phyloP scores from a whole-genome alignment of 2,113 vertebrate species.

The Tachycineta bicolor region DNA sequence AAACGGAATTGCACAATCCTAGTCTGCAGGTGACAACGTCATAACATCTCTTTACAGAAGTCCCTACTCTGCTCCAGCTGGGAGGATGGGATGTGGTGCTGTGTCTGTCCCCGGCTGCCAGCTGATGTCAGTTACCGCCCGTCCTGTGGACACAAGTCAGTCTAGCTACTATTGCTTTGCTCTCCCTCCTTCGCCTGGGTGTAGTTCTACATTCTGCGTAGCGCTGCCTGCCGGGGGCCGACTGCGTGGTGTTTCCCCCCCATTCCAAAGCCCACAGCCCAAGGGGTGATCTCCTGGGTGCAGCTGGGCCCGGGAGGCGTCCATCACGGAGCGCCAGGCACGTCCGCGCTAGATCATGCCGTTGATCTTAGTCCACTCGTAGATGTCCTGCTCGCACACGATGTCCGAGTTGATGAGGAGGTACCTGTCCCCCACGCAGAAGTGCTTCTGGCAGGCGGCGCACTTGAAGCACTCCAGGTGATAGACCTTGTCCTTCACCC shows the following conservation, averaged over 20 bases:
- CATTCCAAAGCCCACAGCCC: slow-evolving; percentile 18
- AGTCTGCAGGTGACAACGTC: slow-evolving; percentile 41
- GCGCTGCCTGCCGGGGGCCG: slow-evolving; percentile 25
- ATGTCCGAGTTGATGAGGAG: slow-evolving; percentile 99
- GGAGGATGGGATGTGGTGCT: not conserved
- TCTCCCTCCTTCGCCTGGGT: not conserved
- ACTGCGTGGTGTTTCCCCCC: not conserved
- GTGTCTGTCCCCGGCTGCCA: not conserved
- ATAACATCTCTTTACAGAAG: slow-evolving; percentile 4
- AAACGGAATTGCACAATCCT: slow-evolving; percentile 57
- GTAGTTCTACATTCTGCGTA: slow-evolving; percentile 20
- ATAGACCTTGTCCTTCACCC: slow-evolving; percentile 98
- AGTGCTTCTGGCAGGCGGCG: slow-evolving; percentile 97
- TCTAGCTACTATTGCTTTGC: slow-evolving; percentile 23
- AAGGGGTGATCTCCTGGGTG: not conserved
- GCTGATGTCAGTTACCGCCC: slow-evolving; percentile 49
- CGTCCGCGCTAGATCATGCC: slow-evolving; percentile 80
- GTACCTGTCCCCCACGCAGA: slow-evolving; percentile 98
- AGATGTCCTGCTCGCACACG: slow-evolving; percentile 99
- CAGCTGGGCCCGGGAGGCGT: not conserved
- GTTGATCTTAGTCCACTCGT: slow-evolving; percentile 97
- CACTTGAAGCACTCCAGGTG: slow-evolving; percentile 99
- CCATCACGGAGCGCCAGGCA: not conserved
- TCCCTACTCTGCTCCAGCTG: slow-evolving; percentile 1
- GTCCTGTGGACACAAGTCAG: not conserved